A percentile compares a stretch with the other conserved stretches of the same genome.
phyloP scores from a whole-genome alignment of 2,113 vertebrate genomes.

The Gila orcuttii region DNA sequence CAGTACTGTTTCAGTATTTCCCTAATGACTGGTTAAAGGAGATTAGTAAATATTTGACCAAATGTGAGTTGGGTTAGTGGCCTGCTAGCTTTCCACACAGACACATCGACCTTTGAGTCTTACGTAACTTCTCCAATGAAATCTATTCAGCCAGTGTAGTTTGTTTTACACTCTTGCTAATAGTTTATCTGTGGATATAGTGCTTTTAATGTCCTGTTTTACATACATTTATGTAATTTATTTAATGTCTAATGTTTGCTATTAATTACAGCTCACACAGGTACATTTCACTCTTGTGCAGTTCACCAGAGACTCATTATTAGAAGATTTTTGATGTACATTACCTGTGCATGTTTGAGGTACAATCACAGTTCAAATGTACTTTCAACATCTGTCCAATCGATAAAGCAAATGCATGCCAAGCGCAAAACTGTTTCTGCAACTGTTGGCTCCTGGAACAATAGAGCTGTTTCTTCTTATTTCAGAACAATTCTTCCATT shows the following conservation, averaged over 20 bases:
- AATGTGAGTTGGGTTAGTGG: not conserved
- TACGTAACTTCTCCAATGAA: not conserved
- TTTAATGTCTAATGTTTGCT: not conserved
- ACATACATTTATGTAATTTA: not conserved
- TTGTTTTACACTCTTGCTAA: not conserved
- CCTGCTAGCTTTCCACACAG: not conserved
- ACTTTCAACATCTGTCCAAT: not conserved
- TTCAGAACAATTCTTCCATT: not conserved
- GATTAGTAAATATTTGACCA: conserved; percentile 5
- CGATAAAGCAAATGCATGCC: not conserved
- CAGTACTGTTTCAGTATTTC: not conserved
- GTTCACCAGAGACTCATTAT: not conserved
- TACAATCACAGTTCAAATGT: not conserved
- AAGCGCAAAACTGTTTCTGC: not conserved
- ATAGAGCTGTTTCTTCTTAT: not conserved
- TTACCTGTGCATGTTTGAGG: not conserved
- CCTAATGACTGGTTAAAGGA: not conserved
- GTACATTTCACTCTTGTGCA: not conserved
- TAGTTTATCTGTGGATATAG: not conserved
- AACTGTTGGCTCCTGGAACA: not conserved
- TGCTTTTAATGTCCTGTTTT: not conserved
- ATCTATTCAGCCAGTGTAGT: not conserved
- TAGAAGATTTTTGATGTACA: not conserved
- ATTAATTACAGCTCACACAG: not conserved
- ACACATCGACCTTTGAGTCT: conserved; percentile 29